Conservation (phyloP, 1,140 invertebrate genomes). For the Mercenaria mercenaria region DNA sequence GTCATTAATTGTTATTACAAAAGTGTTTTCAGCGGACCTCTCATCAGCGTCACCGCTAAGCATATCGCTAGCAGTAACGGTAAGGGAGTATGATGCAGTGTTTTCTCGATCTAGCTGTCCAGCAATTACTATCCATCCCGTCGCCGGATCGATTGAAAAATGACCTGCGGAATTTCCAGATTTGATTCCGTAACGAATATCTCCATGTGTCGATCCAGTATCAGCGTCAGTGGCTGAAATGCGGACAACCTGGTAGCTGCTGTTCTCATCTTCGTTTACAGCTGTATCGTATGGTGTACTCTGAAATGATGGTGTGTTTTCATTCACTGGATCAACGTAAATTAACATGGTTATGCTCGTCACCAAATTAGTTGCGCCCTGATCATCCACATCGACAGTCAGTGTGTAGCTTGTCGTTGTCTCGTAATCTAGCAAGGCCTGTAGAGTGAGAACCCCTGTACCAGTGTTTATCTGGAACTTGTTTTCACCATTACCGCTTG, state of each 20-base stretch:
- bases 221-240: constrained; percentile 74
- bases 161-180: constrained; percentile 62
- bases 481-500: constrained; percentile 57
- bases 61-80: constrained; percentile 67
- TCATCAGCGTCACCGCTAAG: constrained; percentile 58
- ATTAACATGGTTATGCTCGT: constrained; percentile 54
- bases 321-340: constrained; percentile 68
- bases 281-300: constrained; percentile 52
- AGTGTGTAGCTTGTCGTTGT: constrained; percentile 60
- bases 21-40: constrained; percentile 23
- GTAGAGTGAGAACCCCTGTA: constrained; percentile 51
- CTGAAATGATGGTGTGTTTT: constrained; percentile 68
- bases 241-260: constrained; percentile 41
- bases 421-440: constrained; percentile 64
- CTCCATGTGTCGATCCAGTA: constrained; percentile 68
- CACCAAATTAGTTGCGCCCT: constrained; percentile 28
- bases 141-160: constrained; percentile 69
- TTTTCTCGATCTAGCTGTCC: constrained; percentile 65
- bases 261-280: constrained; percentile 46
- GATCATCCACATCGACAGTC: constrained; percentile 50
- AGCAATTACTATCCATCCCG: constrained; percentile 65
- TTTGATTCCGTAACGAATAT: constrained; percentile 67
- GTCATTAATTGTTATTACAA: constrained; percentile 70
- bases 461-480: constrained; percentile 62
- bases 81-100: constrained; percentile 50